A percentile compares a stretch with the other conserved stretches of the same genome.
Evolutionary conservation across 2,888 invertebrate species (phyloP).

Genomic region (Drosophila tanythrix): DNA sequence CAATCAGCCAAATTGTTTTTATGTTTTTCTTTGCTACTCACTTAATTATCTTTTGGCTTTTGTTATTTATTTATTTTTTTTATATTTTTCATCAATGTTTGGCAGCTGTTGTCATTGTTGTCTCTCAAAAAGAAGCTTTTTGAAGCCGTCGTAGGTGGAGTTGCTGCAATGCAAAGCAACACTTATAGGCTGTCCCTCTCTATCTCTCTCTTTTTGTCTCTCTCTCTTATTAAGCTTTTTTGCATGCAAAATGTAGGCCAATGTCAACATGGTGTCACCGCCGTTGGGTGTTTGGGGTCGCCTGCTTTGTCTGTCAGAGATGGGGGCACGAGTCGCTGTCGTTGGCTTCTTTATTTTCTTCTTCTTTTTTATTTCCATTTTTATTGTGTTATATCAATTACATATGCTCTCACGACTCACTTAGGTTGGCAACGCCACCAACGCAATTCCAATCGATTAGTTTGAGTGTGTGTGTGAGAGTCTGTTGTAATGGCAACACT

Average conservation of each 20-base stretch:
- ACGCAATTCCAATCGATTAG: conserved; percentile 74
- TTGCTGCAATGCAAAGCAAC: conserved; percentile 43
- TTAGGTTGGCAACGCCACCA: conserved; percentile 53
- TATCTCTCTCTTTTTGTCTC: conserved; percentile 9
- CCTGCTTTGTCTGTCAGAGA: conserved; percentile 55
- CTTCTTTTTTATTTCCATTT: neutral
- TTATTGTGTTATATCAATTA: conserved; percentile 52
- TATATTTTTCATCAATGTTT: conserved; percentile 46
- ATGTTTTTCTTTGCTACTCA: conserved; percentile 57
- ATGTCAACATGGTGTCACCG: conserved; percentile 76
- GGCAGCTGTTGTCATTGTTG: conserved; percentile 43
- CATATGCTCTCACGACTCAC: conserved; percentile 51
- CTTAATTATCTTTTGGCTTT: conserved; percentile 55
- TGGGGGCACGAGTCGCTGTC: conserved; percentile 23
- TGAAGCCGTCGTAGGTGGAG: conserved; percentile 54
- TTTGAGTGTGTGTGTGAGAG: conserved; percentile 19
- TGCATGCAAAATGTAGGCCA: conserved; percentile 81
- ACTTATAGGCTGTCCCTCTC: conserved; percentile 32
- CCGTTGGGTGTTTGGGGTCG: conserved; percentile 79
- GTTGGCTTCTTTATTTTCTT: neutral
- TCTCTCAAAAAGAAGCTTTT: conserved; percentile 61
- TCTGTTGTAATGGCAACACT: conserved; percentile 68
- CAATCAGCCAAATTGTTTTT: conserved; percentile 42
- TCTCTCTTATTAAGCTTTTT: conserved; percentile 42
- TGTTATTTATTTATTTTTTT: conserved; percentile 27